Base-by-base conservation (phyloP, 2,888 invertebrate genomes). In the Cantharis nigra region DNA sequence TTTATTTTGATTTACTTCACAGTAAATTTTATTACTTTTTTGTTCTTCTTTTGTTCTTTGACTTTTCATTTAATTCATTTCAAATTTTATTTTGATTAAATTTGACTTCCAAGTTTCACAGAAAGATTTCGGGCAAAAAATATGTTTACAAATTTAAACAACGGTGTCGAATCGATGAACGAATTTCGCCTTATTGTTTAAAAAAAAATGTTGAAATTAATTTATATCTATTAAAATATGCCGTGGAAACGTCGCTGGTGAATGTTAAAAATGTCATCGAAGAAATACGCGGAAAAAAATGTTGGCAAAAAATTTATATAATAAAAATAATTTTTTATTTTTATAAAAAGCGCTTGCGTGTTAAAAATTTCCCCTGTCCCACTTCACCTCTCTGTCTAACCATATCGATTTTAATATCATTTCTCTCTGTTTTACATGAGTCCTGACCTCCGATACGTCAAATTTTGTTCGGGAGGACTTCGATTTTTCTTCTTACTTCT, bases 381-480 rank as follows among this genome's bases (percentile, higher is more conserved):
- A 74, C 78, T 79, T 72, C 81, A 76, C 83, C 83, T 81, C 84
- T 82, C 83, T 81, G 85, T 84, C 85, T 86, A 84, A 83, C 84
- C 80, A 84, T 86, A 86, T 86, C 85, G 86, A 87, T 86, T 86
- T 86, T 85, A 82, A 79, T 82, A 82, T 81, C 80, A 79, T 80
- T 75, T 74, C 70, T 74, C 79, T 81, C 79, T 75, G 72, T 78
- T 70, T 72, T 79, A 72, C 80, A 74, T 78, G 74, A 80, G 80
- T 83, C 87, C 87, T 87, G 87, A 87, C 87, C 87, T 87, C 85
- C 86, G 86, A 85, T 85, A 87, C 86, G 85, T 85, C 85, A 85
- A 84, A 85, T 83, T 84, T 85, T 85, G 85, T 87, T 86, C 86
- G 84, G 85, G 81, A 87, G 87, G 87, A 86, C 87, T 85, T 85